A percentile compares a stretch with the other conserved stretches of the same genome.
These are phyloP conservation scores for Campylomormyrus tamandua DNA, from an alignment of 2,113 vertebrate genomes.

Conservation along the genomic window DNA sequence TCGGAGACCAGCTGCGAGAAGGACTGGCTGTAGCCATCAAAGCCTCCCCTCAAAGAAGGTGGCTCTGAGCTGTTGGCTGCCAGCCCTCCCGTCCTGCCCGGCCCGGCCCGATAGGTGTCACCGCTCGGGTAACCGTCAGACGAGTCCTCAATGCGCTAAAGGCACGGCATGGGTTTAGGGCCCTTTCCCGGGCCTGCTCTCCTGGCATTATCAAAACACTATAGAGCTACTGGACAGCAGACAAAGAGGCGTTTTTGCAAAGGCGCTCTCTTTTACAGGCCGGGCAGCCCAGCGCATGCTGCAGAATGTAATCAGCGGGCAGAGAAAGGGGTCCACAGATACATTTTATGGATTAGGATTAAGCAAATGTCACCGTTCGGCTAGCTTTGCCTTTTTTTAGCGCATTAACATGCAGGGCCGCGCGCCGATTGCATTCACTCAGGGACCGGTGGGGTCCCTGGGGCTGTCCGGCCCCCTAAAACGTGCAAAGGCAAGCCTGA, in stretches of 20 bases:
- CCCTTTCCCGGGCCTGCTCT: background rate
- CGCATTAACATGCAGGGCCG: slow-evolving; percentile 60
- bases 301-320: background rate
- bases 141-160: background rate
- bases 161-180: background rate
- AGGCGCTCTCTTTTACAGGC: background rate
- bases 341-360: slow-evolving; percentile 21
- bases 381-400: slow-evolving; percentile 33
- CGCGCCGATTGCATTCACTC: slow-evolving; percentile 52
- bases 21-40: background rate
- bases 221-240: background rate
- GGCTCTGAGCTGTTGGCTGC: background rate
- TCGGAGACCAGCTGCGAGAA: slow-evolving; percentile 45
- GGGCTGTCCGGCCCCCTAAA: slow-evolving; percentile 49
- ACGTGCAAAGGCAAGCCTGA: slow-evolving; percentile 59
- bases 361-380: slow-evolving; percentile 45
- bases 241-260: background rate
- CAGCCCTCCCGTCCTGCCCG: background rate
- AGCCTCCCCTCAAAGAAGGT: background rate
- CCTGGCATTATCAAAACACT: slow-evolving; percentile 6
- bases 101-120: background rate
- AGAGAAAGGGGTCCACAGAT: slow-evolving; percentile 32
- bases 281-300: background rate
- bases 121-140: background rate
- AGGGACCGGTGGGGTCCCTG: slow-evolving; percentile 53